Conservation (phyloP, 2,888 invertebrate genomes). For the Ellobium chinense region DNA sequence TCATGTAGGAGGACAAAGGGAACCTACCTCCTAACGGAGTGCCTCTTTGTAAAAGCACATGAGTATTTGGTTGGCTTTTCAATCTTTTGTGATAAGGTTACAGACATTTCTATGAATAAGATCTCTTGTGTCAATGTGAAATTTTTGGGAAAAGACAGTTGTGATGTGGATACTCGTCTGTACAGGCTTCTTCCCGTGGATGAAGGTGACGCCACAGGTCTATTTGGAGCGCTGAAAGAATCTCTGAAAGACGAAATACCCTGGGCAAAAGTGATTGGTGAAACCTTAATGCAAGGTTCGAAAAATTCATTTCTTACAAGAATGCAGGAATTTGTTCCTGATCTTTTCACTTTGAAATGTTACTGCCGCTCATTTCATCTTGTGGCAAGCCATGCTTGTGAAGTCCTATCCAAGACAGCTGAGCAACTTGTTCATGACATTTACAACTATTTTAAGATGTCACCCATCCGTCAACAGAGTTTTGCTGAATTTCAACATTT, state of each 20-base stretch:
- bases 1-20: not conserved
- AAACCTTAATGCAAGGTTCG: not conserved
- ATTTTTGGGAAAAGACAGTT: not conserved
- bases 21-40: not conserved
- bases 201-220: not conserved
- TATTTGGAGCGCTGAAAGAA: not conserved
- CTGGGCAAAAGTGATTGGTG: not conserved
- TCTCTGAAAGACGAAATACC: not conserved
- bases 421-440: not conserved
- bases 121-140: not conserved
- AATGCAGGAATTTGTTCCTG: not conserved
- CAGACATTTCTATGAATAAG: not conserved
- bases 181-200: not conserved
- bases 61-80: not conserved
- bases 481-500: conserved; percentile 24
- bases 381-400: not conserved
- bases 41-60: not conserved
- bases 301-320: not conserved
- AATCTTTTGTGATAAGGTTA: not conserved
- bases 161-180: not conserved
- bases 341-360: not conserved
- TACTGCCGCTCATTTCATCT: not conserved
- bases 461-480: not conserved
- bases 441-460: conserved; percentile 16
- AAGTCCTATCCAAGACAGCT: not conserved